phyloP scores from a whole-genome alignment of 2,888 invertebrate genomes.

The Anaspis maculata region DNA sequence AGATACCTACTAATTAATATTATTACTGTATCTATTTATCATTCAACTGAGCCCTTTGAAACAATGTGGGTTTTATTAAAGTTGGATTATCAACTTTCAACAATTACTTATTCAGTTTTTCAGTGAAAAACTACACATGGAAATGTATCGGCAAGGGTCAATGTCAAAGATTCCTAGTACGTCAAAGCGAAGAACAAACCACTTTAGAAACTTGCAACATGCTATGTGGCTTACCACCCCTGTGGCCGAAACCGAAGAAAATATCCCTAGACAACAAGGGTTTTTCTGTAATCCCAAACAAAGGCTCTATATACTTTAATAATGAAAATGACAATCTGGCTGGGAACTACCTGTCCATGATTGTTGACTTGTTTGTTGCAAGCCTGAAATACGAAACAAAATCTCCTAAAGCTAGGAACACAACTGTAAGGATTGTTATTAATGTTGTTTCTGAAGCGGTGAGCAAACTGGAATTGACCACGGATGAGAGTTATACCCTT shows the following conservation, averaged over 20 bases:
- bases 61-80: too few species aligned
- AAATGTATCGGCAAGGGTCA: too few species aligned
- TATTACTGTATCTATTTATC: too few species aligned
- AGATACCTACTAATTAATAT: too few species aligned
- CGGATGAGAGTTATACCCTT: slow-evolving; percentile 58
- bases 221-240: slow-evolving; percentile 57
- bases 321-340: slow-evolving; percentile 37
- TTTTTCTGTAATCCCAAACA: slow-evolving; percentile 49
- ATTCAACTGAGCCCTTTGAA: too few species aligned
- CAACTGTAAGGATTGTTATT: slow-evolving; percentile 3
- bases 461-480: slow-evolving; percentile 50
- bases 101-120: too few species aligned
- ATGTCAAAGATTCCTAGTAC: too few species aligned
- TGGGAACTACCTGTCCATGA: slow-evolving; percentile 16
- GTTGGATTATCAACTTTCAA: too few species aligned
- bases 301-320: slow-evolving; percentile 31
- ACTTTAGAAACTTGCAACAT: slow-evolving; percentile 64
- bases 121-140: too few species aligned
- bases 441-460: too few species aligned
- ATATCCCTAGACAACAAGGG: slow-evolving; percentile 52
- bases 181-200: slow-evolving; percentile 37
- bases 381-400: too few species aligned
- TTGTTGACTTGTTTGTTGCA: neutral
- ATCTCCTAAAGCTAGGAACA: slow-evolving; percentile 4
- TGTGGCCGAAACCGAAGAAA: slow-evolving; percentile 70